Evolutionary conservation across 1,140 invertebrate genomes (phyloP).

Genomic region (Helicoverpa zea): DNA sequence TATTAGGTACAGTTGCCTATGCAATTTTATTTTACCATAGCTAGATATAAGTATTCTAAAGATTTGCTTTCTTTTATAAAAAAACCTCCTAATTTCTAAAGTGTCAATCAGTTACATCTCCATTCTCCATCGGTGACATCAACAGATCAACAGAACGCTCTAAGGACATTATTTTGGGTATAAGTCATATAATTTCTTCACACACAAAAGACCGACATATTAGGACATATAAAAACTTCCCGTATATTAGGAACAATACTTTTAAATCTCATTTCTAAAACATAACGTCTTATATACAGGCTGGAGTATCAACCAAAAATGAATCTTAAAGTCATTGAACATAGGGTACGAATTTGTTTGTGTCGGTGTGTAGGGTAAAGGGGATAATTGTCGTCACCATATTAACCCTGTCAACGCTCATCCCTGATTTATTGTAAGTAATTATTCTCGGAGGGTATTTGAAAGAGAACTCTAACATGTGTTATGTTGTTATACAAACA

Average conservation of each 20-base stretch:
- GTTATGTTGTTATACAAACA: constrained; percentile 62
- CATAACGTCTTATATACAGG: neutral
- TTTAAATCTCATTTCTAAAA: neutral
- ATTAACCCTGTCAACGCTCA: constrained; percentile 73
- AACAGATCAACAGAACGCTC: neutral
- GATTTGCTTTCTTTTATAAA: too few relatives aligned
- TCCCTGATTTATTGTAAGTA: constrained; percentile 73
- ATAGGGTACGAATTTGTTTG: constrained; percentile 43
- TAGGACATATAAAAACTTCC: constrained; percentile 47
- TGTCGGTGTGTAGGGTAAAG: constrained; percentile 56
- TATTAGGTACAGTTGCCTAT: too few relatives aligned
- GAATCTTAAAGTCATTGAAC: neutral
- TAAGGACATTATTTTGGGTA: constrained; percentile 11
- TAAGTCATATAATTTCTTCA: constrained; percentile 41
- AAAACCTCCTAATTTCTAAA: constrained; percentile 10
- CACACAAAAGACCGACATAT: constrained; percentile 41
- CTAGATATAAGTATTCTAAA: too few relatives aligned
- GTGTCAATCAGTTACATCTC: constrained; percentile 10
- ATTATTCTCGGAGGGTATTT: constrained; percentile 65
- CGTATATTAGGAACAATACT: constrained; percentile 56
- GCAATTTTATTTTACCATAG: too few relatives aligned
- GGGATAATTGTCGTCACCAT: constrained; percentile 63
- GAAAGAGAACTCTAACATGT: constrained; percentile 58
- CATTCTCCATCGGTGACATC: constrained; percentile 3
- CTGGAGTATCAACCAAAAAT: neutral